A percentile compares a stretch with the other conserved stretches of the same genome.
Conservation (phyloP, 2,888 invertebrate genomes). For the Hyppa rectilinea region DNA sequence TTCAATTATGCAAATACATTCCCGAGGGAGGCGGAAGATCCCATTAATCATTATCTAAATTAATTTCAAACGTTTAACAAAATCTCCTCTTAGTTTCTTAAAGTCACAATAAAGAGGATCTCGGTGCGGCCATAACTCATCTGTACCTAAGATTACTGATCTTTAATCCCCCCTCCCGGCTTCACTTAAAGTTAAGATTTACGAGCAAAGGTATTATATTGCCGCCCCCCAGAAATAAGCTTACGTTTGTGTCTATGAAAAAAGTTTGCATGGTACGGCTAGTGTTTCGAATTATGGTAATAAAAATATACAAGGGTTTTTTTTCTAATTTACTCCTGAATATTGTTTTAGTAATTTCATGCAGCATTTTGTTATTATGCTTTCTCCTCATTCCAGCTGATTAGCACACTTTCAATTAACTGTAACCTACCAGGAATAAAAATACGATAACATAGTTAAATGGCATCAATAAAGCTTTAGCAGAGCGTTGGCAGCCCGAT, state of each 20-base stretch:
- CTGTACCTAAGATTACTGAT: constrained; percentile 93
- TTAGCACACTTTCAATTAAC: background rate
- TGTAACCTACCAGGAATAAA: constrained; percentile 1
- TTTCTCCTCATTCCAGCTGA: background rate
- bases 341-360: background rate
- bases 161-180: constrained; percentile 93
- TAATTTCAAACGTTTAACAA: constrained; percentile 90
- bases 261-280: constrained; percentile 79
- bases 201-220: constrained; percentile 92
- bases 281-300: constrained; percentile 52
- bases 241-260: constrained; percentile 83
- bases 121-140: constrained; percentile 92
- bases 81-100: constrained; percentile 90
- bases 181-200: constrained; percentile 94
- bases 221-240: constrained; percentile 88
- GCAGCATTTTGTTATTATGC: background rate
- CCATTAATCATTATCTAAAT: constrained; percentile 91
- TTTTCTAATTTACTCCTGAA: background rate
- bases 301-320: constrained; percentile 16
- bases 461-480: background rate
- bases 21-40: constrained; percentile 68
- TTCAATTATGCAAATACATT: constrained; percentile 87
- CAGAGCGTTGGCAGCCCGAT: too few relatives aligned
- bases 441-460: background rate
- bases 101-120: constrained; percentile 91